phyloP scores from a whole-genome alignment of 2,888 invertebrate species.

The Pandemis heparana region DNA sequence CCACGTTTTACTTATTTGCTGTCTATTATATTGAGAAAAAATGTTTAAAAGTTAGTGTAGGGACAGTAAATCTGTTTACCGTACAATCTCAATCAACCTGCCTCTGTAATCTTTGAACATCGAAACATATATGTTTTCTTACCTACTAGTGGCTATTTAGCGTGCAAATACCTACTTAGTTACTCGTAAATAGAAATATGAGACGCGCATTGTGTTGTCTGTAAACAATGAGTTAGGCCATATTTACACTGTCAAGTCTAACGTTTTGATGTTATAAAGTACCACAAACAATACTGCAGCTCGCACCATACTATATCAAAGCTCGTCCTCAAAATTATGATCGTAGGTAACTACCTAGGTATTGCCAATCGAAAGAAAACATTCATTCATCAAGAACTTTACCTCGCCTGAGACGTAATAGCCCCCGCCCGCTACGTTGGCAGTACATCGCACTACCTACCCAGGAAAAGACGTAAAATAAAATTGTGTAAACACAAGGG shows the following conservation, averaged over 20 bases:
- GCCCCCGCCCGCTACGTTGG: neutral
- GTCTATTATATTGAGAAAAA: too few relatives aligned
- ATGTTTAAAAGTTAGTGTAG: too few relatives aligned
- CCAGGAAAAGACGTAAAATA: neutral
- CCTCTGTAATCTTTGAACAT: neutral
- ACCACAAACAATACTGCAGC: neutral
- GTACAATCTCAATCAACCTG: too few relatives aligned
- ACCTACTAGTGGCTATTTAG: too few relatives aligned
- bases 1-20: too few relatives aligned
- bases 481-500: neutral
- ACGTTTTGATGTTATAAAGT: neutral
- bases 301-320: neutral
- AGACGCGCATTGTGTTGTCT: conserved; percentile 2
- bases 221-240: conserved; percentile 2
- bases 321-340: neutral
- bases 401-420: neutral
- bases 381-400: neutral
- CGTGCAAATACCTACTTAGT: neutral
- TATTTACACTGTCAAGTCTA: conserved; percentile 11
- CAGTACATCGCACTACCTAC: neutral
- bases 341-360: too few relatives aligned
- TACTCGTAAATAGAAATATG: conserved; percentile 21
- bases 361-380: neutral
- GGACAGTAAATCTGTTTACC: too few relatives aligned
- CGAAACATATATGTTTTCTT: neutral